phyloP scores from a whole-genome alignment of 1,140 invertebrate genomes.

The Anoplophora glabripennis region DNA sequence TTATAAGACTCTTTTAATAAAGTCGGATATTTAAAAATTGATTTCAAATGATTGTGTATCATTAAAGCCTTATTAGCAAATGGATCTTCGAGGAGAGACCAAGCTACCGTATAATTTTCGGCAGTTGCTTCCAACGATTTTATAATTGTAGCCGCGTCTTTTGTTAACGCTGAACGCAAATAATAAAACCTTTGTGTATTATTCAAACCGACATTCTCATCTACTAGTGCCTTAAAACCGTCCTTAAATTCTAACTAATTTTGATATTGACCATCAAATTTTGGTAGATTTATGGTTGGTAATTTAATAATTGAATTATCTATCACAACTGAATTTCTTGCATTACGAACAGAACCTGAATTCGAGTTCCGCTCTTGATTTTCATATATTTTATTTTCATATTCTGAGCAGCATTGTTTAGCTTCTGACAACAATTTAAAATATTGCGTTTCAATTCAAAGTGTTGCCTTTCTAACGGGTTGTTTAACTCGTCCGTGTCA shows the following conservation, averaged over 20 bases:
- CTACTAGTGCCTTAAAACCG: background rate
- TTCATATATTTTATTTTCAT: too few relatives aligned
- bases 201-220: background rate
- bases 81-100: background rate
- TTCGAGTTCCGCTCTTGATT: too few relatives aligned
- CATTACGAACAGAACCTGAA: too few relatives aligned
- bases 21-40: background rate
- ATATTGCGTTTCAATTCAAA: too few relatives aligned
- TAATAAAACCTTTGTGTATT: background rate
- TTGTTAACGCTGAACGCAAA: background rate
- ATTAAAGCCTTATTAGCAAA: background rate
- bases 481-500: too few relatives aligned
- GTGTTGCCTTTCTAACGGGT: too few relatives aligned
- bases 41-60: background rate
- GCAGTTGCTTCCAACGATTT: background rate
- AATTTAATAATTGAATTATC: background rate
- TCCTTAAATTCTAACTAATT: background rate
- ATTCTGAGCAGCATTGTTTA: too few relatives aligned
- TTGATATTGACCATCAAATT: background rate
- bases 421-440: too few relatives aligned
- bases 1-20: background rate
- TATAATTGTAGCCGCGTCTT: background rate
- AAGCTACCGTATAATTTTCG: background rate
- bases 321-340: background rate
- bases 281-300: background rate